phyloP scores from a whole-genome alignment of 2,888 invertebrate genomes.

The Pedicia rivosa region DNA sequence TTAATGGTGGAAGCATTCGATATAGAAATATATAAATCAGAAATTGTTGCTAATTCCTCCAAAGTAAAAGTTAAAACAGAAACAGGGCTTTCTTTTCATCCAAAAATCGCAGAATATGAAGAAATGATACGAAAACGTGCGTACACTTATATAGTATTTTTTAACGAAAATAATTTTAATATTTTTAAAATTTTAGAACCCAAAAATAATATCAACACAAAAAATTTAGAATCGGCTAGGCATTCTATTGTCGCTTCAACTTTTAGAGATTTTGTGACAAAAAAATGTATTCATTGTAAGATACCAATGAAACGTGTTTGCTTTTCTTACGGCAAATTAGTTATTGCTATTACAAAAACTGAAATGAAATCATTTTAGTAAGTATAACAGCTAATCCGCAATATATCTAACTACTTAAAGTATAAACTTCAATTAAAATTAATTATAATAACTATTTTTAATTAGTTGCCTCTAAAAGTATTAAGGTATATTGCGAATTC shows the following conservation, averaged over 20 bases:
- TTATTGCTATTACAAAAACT: conserved; percentile 19
- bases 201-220: conserved; percentile 17
- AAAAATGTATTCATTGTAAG: conserved; percentile 24
- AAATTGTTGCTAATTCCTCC: conserved; percentile 23
- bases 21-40: conserved; percentile 34
- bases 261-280: conserved; percentile 17
- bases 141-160: too few relatives aligned
- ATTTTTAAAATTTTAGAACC: conserved; percentile 30
- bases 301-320: conserved; percentile 20
- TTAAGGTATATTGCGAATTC: too few relatives aligned
- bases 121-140: conserved; percentile 13
- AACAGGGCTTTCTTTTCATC: conserved; percentile 26
- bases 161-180: too few relatives aligned
- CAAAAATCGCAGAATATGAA: conserved; percentile 33
- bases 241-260: conserved; percentile 22
- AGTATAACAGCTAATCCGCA: too few relatives aligned
- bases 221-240: conserved; percentile 23
- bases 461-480: too few relatives aligned
- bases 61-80: conserved; percentile 20
- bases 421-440: too few relatives aligned
- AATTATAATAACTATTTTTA: too few relatives aligned
- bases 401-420: too few relatives aligned
- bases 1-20: conserved; percentile 56
- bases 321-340: conserved; percentile 22
- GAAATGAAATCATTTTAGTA: conserved; percentile 18